Percentiles rank a stretch among this genome's conserved stretches.
phyloP scores from a whole-genome alignment of 2,888 invertebrate genomes.

The Ophion ventricosus region DNA sequence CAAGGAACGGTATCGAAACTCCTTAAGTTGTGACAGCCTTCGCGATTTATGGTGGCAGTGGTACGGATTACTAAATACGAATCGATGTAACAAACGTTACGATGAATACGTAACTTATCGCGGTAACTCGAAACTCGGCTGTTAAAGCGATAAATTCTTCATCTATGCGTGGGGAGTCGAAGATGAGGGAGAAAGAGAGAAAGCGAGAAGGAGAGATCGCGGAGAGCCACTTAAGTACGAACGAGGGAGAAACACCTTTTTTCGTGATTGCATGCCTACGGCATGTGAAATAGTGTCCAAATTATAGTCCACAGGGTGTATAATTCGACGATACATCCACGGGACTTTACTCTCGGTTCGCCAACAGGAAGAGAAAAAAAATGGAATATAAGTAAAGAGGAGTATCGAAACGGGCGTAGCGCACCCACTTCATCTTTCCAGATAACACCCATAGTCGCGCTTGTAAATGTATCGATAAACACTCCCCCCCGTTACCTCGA shows the following conservation, averaged over 20 bases:
- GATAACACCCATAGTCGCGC: conserved; percentile 52
- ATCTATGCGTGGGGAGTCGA: conserved; percentile 73
- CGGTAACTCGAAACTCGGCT: conserved; percentile 68
- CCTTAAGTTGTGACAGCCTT: neutral
- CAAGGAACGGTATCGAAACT: too few species aligned
- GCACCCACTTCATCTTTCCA: conserved; percentile 55
- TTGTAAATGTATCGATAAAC: conserved; percentile 27
- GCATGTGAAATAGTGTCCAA: conserved; percentile 80
- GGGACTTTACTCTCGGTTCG: conserved; percentile 45
- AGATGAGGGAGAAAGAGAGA: neutral
- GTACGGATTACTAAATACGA: neutral
- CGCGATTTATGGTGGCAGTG: neutral
- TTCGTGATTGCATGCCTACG: conserved; percentile 80
- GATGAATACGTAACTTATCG: conserved; percentile 29
- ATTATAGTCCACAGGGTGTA: conserved; percentile 78
- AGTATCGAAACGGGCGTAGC: conserved; percentile 59
- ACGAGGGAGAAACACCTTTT: conserved; percentile 77
- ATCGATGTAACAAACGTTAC: conserved; percentile 23
- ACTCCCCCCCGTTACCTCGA: neutral
- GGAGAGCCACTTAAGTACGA: conserved; percentile 57
- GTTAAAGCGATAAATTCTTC: conserved; percentile 78
- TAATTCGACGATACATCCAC: conserved; percentile 76
- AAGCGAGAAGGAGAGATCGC: conserved; percentile 3
- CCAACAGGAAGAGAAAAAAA: conserved; percentile 25
- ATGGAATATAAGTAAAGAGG: conserved; percentile 29